Evolutionary conservation across 2,888 invertebrate species (phyloP).

Genomic region (Catonia carolina): DNA sequence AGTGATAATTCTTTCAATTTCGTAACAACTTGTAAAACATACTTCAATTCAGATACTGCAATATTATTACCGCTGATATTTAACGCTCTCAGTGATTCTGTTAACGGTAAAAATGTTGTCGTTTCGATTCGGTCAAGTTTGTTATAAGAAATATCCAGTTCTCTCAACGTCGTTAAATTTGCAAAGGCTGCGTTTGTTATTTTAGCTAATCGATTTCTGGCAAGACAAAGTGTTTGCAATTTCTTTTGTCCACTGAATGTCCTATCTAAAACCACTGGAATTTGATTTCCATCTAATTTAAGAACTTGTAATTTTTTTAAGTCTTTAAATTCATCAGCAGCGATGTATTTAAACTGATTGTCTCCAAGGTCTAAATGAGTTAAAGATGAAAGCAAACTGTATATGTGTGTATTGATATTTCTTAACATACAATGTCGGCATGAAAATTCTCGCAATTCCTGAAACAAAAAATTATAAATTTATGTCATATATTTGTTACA

Average conservation of each 20-base stretch:
- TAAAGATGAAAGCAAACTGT: slow-evolving; percentile 65
- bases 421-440: slow-evolving; percentile 65
- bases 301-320: slow-evolving; percentile 57
- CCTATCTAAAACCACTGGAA: slow-evolving; percentile 66
- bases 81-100: slow-evolving; percentile 55
- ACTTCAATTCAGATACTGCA: slow-evolving; percentile 50
- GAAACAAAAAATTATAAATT: slow-evolving; percentile 42
- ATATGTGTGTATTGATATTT: slow-evolving; percentile 70
- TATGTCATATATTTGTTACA: no score
- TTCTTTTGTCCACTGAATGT: slow-evolving; percentile 51
- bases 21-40: slow-evolving; percentile 51
- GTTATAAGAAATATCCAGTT: slow-evolving; percentile 69
- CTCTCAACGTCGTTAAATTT: slow-evolving; percentile 60
- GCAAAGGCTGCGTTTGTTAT: slow-evolving; percentile 63
- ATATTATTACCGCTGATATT: slow-evolving; percentile 65
- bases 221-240: slow-evolving; percentile 52
- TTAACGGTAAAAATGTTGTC: slow-evolving; percentile 53
- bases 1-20: slow-evolving; percentile 53
- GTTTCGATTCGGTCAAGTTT: slow-evolving; percentile 62
- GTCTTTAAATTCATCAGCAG: slow-evolving; percentile 63
- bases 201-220: slow-evolving; percentile 66
- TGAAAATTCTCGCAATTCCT: slow-evolving; percentile 62
- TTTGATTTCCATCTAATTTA: slow-evolving; percentile 66
- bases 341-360: slow-evolving; percentile 68
- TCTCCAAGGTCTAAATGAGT: slow-evolving; percentile 68